phyloP scores from a whole-genome alignment of 2,113 vertebrate genomes.

The Apistogramma diplotaenia region DNA sequence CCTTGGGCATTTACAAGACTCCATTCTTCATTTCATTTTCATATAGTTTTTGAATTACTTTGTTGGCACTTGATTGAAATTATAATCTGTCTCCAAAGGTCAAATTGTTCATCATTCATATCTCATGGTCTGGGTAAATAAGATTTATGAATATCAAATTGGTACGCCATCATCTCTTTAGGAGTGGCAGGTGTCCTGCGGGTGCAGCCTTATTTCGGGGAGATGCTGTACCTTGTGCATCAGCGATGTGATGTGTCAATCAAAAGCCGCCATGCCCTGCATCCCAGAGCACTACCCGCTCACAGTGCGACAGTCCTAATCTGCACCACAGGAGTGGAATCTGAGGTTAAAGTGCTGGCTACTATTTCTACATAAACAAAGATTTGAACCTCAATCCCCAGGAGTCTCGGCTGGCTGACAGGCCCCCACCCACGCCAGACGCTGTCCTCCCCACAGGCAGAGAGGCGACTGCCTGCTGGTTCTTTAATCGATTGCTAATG shows the following conservation, averaged over 20 bases:
- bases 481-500: slow-evolving; percentile 84
- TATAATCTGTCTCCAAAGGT: slow-evolving; percentile 77
- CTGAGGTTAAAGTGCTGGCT: slow-evolving; percentile 49
- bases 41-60: slow-evolving; percentile 63
- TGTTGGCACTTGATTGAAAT: slow-evolving; percentile 73
- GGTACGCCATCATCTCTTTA: slow-evolving; percentile 27
- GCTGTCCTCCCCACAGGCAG: slow-evolving; percentile 55
- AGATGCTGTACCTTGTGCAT: slow-evolving; percentile 17
- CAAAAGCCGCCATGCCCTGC: slow-evolving; percentile 22
- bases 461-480: slow-evolving; percentile 77
- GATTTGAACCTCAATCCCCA: slow-evolving; percentile 61
- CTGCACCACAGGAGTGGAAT: slow-evolving; percentile 41
- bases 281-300: neutral
- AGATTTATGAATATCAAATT: slow-evolving; percentile 62
- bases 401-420: slow-evolving; percentile 28
- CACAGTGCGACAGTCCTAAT: slow-evolving; percentile 36
- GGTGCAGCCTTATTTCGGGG: slow-evolving; percentile 13
- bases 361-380: slow-evolving; percentile 73
- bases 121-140: slow-evolving; percentile 69
- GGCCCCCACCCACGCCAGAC: slow-evolving; percentile 11
- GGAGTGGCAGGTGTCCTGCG: slow-evolving; percentile 51
- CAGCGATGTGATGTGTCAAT: slow-evolving; percentile 40
- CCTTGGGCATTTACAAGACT: slow-evolving; percentile 3
- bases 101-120: slow-evolving; percentile 78
- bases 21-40: slow-evolving; percentile 21